A percentile compares a stretch with the other conserved stretches of the same genome.
Conservation (phyloP, 2,113 vertebrate genomes). For the Symphodus melops region DNA sequence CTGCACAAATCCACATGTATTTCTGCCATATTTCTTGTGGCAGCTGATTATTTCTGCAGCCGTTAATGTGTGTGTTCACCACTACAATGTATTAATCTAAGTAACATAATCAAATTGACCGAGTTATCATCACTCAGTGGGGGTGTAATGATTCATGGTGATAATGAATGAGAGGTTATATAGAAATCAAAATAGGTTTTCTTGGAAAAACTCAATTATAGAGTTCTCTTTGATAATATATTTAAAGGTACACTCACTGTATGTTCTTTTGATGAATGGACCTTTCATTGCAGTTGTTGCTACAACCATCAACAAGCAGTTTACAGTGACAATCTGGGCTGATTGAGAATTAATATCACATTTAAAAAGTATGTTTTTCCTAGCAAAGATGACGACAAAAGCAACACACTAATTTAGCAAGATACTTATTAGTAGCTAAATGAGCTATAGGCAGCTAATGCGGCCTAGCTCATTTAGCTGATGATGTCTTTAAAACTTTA, state of each 20-base stretch:
- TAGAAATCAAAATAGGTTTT: slow-evolving; percentile 7
- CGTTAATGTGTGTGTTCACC: slow-evolving; percentile 56
- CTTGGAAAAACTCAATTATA: background rate
- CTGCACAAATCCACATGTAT: slow-evolving; percentile 60
- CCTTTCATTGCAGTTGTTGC: background rate
- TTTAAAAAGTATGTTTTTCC: no score
- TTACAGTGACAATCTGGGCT: no score
- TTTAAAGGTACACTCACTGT: background rate
- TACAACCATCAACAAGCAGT: no score
- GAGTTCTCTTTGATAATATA: background rate
- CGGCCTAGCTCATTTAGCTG: no score
- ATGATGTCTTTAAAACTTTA: no score
- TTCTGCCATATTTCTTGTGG: slow-evolving; percentile 58
- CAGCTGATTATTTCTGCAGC: slow-evolving; percentile 68
- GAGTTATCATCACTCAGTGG: slow-evolving; percentile 16
- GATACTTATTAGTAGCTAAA: no score
- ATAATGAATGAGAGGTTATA: slow-evolving; percentile 24
- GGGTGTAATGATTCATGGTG: slow-evolving; percentile 27
- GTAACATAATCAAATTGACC: slow-evolving; percentile 42
- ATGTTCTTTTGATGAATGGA: no score
- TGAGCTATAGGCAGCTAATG: no score
- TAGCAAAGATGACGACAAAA: no score
- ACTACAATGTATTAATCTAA: slow-evolving; percentile 57
- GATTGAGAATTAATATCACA: no score
- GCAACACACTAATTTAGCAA: no score